Conservation (phyloP, 30 jellyfish, hydroid and myxozoan genomes). For the Aurelia aurita region DNA sequence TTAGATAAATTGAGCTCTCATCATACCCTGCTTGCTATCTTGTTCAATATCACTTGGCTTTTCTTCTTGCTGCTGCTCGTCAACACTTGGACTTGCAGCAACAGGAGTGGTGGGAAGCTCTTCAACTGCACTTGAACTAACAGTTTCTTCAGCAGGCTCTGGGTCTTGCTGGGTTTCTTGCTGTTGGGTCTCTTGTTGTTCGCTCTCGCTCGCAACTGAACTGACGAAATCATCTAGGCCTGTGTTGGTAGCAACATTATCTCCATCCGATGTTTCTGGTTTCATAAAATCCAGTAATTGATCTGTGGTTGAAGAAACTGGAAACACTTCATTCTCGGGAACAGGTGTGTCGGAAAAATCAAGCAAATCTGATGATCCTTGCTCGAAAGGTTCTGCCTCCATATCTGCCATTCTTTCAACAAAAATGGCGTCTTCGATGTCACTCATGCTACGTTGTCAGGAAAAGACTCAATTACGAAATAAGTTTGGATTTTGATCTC, state of each 20-base stretch:
- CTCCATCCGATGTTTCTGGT: slow-evolving; percentile 45
- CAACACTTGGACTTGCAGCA: neutral
- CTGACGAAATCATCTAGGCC: slow-evolving; percentile 3
- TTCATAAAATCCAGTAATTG: slow-evolving; percentile 50
- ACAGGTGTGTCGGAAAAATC: slow-evolving; percentile 60
- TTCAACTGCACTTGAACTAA: slow-evolving; percentile 10
- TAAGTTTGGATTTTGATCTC: slow-evolving; percentile 1
- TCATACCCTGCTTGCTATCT: neutral
- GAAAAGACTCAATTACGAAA: neutral
- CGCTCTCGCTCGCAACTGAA: slow-evolving; percentile 11
- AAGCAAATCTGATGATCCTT: slow-evolving; percentile 34
- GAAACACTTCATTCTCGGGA: slow-evolving; percentile 45
- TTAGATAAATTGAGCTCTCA: neutral
- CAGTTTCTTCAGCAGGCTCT: slow-evolving; percentile 1
- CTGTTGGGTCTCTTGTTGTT: neutral
- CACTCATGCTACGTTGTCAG: slow-evolving; percentile 46
- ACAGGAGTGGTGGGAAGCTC: neutral
- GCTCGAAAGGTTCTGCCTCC: slow-evolving; percentile 61
- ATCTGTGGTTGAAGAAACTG: slow-evolving; percentile 76
- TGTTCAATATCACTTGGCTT: neutral
- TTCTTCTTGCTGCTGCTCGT: slow-evolving; percentile 8
- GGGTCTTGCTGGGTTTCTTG: neutral
- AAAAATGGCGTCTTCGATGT: slow-evolving; percentile 56
- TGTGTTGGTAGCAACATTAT: neutral
- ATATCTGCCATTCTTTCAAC: slow-evolving; percentile 67